Percentiles rank a stretch among this genome's conserved stretches.
phyloP scores from a whole-genome alignment of 1,140 invertebrate genomes.

The Drosophila nikananu region DNA sequence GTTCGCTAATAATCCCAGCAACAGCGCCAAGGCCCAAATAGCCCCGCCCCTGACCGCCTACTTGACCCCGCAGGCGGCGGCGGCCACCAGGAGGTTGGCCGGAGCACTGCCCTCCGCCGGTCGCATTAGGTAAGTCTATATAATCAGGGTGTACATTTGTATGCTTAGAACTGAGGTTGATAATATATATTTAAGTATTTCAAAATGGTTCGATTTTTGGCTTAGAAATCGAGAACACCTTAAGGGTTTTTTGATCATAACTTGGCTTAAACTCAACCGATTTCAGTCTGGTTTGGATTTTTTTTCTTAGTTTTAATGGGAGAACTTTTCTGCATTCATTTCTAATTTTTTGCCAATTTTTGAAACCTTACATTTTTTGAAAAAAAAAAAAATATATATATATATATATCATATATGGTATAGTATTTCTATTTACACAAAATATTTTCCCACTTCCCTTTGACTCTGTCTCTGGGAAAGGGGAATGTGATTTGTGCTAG shows the following conservation, averaged over 20 bases:
- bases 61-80: conserved; percentile 85
- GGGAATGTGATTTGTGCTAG: background rate
- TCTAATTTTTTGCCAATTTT: too few relatives aligned
- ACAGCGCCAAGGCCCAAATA: conserved; percentile 87
- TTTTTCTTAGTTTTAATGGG: too few relatives aligned
- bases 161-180: background rate
- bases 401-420: too few relatives aligned
- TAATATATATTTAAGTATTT: background rate
- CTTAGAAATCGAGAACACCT: too few relatives aligned
- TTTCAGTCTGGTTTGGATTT: too few relatives aligned
- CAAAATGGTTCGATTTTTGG: too few relatives aligned
- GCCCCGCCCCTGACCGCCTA: conserved; percentile 86
- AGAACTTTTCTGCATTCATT: too few relatives aligned
- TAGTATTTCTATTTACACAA: too few relatives aligned
- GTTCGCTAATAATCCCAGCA: conserved; percentile 88
- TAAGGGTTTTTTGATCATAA: too few relatives aligned
- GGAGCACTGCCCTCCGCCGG: conserved; percentile 80
- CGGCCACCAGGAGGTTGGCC: conserved; percentile 77
- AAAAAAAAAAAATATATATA: too few relatives aligned
- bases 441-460: background rate
- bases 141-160: background rate
- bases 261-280: too few relatives aligned
- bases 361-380: too few relatives aligned
- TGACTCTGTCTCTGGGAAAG: background rate
- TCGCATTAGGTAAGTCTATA: conserved; percentile 77